A percentile compares a stretch with the other conserved stretches of the same genome.
phyloP scores from a whole-genome alignment of 1,140 invertebrate genomes.

The Trichonephila inaurata region DNA sequence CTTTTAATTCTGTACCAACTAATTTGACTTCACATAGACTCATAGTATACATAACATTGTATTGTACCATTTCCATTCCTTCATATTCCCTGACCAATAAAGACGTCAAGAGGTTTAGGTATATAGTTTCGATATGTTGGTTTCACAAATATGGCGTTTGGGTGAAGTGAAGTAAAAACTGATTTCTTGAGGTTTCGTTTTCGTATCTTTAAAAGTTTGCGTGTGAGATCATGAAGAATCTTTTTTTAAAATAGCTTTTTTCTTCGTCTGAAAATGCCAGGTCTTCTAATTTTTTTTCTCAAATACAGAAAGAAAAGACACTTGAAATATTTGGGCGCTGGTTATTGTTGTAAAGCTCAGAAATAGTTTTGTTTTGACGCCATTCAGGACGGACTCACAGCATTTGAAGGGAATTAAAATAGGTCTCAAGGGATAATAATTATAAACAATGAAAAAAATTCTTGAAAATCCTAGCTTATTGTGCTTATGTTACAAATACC shows the following conservation, averaged over 20 bases:
- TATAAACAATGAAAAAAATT: too few species aligned
- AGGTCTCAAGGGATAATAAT: background rate
- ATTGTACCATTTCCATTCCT: background rate
- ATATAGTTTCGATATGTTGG: background rate
- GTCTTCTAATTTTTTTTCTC: background rate
- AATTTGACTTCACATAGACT: background rate
- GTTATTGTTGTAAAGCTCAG: constrained; percentile 45
- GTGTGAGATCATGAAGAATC: background rate
- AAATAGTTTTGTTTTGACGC: constrained; percentile 46
- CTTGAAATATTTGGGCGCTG: constrained; percentile 22
- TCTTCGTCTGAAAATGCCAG: background rate
- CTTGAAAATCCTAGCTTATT: too few species aligned
- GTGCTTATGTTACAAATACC: background rate
- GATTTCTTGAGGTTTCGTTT: too few species aligned
- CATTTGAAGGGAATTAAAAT: background rate
- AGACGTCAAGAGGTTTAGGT: background rate
- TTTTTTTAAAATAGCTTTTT: background rate
- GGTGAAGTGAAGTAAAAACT: background rate
- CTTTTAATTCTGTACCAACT: background rate
- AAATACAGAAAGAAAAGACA: constrained; percentile 42
- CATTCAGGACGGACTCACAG: constrained; percentile 17
- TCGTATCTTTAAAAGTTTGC: background rate
- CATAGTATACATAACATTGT: background rate
- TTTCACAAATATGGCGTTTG: background rate
- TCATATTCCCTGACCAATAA: background rate